Evolutionary conservation across 2,797 vertebrate genomes (phyloP).

Genomic region (Chaetodon trifasciatus): DNA sequence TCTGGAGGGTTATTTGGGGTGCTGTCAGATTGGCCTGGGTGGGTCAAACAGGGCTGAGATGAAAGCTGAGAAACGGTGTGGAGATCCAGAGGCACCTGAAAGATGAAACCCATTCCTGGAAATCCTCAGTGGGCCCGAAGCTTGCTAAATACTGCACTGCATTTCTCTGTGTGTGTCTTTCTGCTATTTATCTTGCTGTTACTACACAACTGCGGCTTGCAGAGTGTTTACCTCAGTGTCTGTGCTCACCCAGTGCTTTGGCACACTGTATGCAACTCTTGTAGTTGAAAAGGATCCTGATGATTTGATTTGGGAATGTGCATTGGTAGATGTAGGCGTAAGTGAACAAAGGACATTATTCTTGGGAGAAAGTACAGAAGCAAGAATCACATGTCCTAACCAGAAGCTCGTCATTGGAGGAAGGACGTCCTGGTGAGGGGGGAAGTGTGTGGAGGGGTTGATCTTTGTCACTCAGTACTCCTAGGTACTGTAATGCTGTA

Average conservation of each 20-base stretch:
- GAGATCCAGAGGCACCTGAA: slow-evolving; percentile 63
- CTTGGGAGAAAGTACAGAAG: slow-evolving; percentile 46
- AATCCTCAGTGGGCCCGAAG: slow-evolving; percentile 35
- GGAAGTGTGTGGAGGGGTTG: background rate
- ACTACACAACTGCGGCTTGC: background rate
- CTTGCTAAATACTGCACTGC: slow-evolving; percentile 22
- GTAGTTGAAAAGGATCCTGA: slow-evolving; percentile 19
- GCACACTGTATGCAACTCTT: background rate
- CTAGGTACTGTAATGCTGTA: background rate
- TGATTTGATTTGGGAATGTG: slow-evolving; percentile 43
- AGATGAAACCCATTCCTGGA: slow-evolving; percentile 71
- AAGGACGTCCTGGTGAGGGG: slow-evolving; percentile 28
- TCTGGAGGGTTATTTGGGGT: slow-evolving; percentile 53
- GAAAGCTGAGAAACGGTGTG: slow-evolving; percentile 69
- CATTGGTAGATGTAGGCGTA: slow-evolving; percentile 29
- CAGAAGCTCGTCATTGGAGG: slow-evolving; percentile 48
- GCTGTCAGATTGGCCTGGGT: slow-evolving; percentile 40
- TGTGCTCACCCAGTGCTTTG: background rate
- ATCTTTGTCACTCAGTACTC: background rate
- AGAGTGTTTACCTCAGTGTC: background rate
- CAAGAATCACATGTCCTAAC: slow-evolving; percentile 27
- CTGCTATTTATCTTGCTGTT: slow-evolving; percentile 24
- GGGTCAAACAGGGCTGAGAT: slow-evolving; percentile 54
- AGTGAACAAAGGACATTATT: slow-evolving; percentile 65
- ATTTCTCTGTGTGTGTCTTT: slow-evolving; percentile 3